Conservation (phyloP, 2,888 invertebrate genomes). For the Pteria penguin region DNA sequence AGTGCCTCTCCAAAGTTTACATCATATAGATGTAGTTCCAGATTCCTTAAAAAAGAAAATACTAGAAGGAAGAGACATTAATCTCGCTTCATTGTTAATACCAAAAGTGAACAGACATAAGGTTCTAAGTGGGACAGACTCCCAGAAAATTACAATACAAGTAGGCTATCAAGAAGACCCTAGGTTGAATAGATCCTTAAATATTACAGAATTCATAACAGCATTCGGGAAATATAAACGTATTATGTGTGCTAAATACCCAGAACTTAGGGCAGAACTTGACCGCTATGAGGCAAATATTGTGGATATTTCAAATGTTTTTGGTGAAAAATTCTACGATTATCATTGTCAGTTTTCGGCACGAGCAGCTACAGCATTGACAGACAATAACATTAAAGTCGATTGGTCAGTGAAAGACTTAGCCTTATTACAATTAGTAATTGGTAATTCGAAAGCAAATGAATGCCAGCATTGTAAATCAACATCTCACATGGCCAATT, state of each 20-base stretch:
- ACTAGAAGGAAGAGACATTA: constrained; percentile 27
- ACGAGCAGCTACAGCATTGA: constrained; percentile 16
- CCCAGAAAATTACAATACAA: neutral
- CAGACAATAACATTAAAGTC: constrained; percentile 24
- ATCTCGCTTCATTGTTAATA: constrained; percentile 16
- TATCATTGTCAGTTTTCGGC: constrained; percentile 28
- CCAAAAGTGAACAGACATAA: neutral
- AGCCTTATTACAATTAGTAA: constrained; percentile 14
- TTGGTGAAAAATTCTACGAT: constrained; percentile 27
- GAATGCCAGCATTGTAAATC: constrained; percentile 8
- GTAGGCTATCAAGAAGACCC: constrained; percentile 1
- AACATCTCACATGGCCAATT: constrained; percentile 4
- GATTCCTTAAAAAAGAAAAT: constrained; percentile 25
- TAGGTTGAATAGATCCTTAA: constrained; percentile 11
- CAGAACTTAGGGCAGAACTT: constrained; percentile 23
- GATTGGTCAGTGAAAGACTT: constrained; percentile 34
- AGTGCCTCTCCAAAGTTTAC: constrained; percentile 24
- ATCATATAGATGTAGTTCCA: constrained; percentile 17
- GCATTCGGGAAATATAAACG: constrained; percentile 34
- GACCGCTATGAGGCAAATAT: constrained; percentile 28
- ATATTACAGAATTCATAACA: constrained; percentile 27
- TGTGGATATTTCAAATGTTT: constrained; percentile 22
- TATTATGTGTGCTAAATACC: constrained; percentile 21
- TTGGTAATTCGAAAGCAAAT: constrained; percentile 11
- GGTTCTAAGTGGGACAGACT: neutral